Evolutionary conservation across 1,140 invertebrate genomes (phyloP).

Genomic region (Trichonephila clavata): DNA sequence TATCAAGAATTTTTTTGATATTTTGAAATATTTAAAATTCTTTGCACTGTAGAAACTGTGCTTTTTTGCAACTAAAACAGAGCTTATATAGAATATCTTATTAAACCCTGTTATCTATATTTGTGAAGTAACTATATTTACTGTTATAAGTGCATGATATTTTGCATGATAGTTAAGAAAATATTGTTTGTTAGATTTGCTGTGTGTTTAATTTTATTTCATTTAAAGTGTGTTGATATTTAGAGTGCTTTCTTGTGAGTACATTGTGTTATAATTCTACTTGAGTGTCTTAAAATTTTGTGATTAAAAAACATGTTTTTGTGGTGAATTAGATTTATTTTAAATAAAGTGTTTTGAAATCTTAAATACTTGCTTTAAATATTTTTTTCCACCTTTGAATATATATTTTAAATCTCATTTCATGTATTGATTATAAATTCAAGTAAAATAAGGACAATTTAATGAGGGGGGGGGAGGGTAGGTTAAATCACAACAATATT

Average conservation of each 20-base stretch:
- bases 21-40: too few relatives aligned
- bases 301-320: background rate
- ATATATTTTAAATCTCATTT: too few relatives aligned
- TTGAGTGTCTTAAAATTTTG: background rate
- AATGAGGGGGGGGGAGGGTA: too few relatives aligned
- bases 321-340: background rate
- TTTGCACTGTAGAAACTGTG: too few relatives aligned
- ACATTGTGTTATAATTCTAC: background rate
- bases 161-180: background rate
- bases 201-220: slow-evolving; percentile 8
- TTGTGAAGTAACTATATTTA: background rate
- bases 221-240: background rate
- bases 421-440: too few relatives aligned
- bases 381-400: too few relatives aligned
- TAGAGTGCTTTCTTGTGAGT: background rate
- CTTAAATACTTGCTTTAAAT: background rate
- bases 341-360: slow-evolving; percentile 21
- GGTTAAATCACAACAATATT: too few relatives aligned
- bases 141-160: background rate
- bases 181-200: background rate
- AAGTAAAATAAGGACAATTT: too few relatives aligned
- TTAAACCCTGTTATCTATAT: background rate
- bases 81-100: background rate
- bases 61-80: background rate
- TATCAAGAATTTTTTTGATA: too few relatives aligned